Percentiles rank a stretch among this genome's conserved stretches.
These are phyloP conservation scores for Lasius platythorax DNA, from an alignment of 2,888 invertebrate species.

Conservation along the genomic window DNA sequence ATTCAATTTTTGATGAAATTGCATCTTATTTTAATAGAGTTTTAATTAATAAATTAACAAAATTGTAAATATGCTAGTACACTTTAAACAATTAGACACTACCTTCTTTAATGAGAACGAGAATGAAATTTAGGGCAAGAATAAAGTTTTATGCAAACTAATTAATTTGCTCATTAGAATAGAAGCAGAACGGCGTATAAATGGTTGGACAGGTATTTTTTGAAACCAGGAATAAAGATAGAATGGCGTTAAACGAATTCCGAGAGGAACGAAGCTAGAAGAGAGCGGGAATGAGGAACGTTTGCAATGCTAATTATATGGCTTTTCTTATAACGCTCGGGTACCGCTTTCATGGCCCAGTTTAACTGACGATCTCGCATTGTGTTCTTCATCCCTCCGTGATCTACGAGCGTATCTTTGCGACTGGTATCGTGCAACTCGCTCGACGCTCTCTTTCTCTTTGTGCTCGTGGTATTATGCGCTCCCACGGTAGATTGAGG, in stretches of 20 bases:
- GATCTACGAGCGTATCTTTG: slow-evolving; percentile 63
- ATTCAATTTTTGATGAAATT: not conserved
- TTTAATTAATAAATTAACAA: not conserved
- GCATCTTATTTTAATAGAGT: not conserved
- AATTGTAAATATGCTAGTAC: not conserved
- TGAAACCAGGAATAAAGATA: not conserved
- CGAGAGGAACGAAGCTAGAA: slow-evolving; percentile 24
- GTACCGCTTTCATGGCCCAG: slow-evolving; percentile 69
- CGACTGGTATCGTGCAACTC: slow-evolving; percentile 35
- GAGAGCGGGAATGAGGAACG: slow-evolving; percentile 51
- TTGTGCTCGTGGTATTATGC: slow-evolving; percentile 39
- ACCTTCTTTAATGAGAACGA: not conserved
- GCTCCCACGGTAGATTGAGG: slow-evolving; percentile 76
- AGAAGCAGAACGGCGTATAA: slow-evolving; percentile 6
- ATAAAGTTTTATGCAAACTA: slow-evolving; percentile 20
- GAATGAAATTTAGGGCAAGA: slow-evolving; percentile 1
- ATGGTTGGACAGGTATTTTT: slow-evolving; percentile 24
- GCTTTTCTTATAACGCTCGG: slow-evolving; percentile 73
- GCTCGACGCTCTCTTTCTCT: not conserved
- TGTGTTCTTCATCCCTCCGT: slow-evolving; percentile 69
- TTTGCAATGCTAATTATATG: slow-evolving; percentile 79
- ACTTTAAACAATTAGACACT: not conserved
- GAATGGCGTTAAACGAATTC: slow-evolving; percentile 38
- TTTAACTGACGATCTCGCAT: slow-evolving; percentile 67
- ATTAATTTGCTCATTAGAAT: slow-evolving; percentile 45